Conservation (phyloP, 2,888 invertebrate genomes). For the Nomada ruficornis region DNA sequence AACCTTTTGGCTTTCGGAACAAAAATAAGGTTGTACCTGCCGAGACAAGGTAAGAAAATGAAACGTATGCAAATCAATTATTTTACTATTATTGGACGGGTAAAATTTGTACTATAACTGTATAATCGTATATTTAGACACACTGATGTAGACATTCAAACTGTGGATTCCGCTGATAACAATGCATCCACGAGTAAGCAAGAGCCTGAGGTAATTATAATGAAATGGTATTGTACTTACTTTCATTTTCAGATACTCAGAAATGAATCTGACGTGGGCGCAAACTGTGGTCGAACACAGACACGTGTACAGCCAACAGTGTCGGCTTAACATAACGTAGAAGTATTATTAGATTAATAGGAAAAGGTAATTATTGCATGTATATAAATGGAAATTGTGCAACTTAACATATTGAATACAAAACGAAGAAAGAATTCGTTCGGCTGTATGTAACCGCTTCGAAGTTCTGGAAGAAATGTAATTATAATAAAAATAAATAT, state of each 20-base stretch:
- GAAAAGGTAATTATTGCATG: neutral
- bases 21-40: conserved; percentile 60
- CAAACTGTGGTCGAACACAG: conserved; percentile 30
- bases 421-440: too few species aligned
- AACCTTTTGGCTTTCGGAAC: conserved; percentile 16
- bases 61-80: neutral
- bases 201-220: conserved; percentile 24
- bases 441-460: too few species aligned
- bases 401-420: neutral
- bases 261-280: conserved; percentile 27
- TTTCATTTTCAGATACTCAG: conserved; percentile 32
- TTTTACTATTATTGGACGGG: neutral
- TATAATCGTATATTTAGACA: conserved; percentile 3
- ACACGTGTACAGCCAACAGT: neutral
- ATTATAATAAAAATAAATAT: neutral
- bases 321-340: neutral
- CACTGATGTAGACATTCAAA: conserved; percentile 7
- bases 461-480: neutral
- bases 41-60: conserved; percentile 40
- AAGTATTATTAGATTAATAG: neutral
- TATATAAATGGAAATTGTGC: conserved; percentile 7
- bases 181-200: neutral
- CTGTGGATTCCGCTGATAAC: neutral
- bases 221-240: conserved; percentile 9
- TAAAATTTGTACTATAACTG: neutral